Evolutionary conservation across 2,888 invertebrate genomes (phyloP), one percentile per base, ranked within the genome.

Genomic region (Conops quadrifasciatus): DNA sequence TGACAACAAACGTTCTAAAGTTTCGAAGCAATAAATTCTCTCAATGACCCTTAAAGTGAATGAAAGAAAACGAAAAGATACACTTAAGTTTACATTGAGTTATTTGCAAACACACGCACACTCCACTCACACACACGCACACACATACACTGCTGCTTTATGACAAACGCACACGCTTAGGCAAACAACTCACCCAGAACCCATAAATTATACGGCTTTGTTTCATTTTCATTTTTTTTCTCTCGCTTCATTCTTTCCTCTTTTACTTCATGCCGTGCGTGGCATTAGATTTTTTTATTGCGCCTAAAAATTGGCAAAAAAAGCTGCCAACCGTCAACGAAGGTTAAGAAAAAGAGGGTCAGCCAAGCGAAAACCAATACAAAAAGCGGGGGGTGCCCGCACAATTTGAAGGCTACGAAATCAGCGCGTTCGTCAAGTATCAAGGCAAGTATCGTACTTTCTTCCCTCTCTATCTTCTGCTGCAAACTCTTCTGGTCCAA

Each of bases 11-110:
- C 58, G 16, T 15, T 24, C 11, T 11, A 4, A 36, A 21, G 24
- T 19, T 21, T 56, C 21, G 11, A 58, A 28, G 58, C 9, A 58
- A 58, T 28, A 28, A 58, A 58, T 58, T 58, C 16, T 58, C 16
- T 28, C 16, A 28, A 3, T 28, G 58, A 58, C 1, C 13, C 15
- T 26, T 58, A 13, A 28, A 26, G 28, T 15, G 26, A 28, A 58
- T 28, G 28, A 58, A 58, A 36, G 24, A 24, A 11, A 58, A 28
- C 2, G 1, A 58, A 19, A 7, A 36, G 36, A 7, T 16, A 21
- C 28, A 49, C 19, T 15, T 16, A n/a, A n/a, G n/a, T n/a, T n/a
- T n/a, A 11, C 11, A 19, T 2, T 26, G 28, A 58, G 15, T 16
- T 21, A 15, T 24, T 24, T 36, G 9, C 36, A 36, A 36, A 9